Conservation (phyloP, 2,888 invertebrate species). For the Taenaris catops region DNA sequence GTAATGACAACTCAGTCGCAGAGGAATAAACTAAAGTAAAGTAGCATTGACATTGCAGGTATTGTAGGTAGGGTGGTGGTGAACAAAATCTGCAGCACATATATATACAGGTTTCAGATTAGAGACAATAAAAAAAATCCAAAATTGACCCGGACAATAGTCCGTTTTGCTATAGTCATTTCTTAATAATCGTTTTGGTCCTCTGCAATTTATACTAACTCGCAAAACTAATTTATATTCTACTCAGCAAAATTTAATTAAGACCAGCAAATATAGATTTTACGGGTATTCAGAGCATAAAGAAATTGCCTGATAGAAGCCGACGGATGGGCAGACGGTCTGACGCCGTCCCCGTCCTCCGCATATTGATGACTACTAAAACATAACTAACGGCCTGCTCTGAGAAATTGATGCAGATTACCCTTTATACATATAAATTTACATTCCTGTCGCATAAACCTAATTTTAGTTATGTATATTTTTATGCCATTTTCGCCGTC, state of each 20-base stretch:
- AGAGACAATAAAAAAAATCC: not conserved
- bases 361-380: slow-evolving; percentile 53
- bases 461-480: not conserved
- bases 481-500: not conserved
- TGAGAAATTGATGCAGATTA: slow-evolving; percentile 34
- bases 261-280: slow-evolving; percentile 14
- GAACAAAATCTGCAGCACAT: no score
- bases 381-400: slow-evolving; percentile 34
- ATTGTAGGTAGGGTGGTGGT: no score
- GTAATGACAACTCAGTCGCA: no score
- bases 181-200: no score
- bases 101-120: no score
- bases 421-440: slow-evolving; percentile 32
- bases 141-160: not conserved
- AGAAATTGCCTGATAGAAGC: slow-evolving; percentile 33
- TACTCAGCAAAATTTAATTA: slow-evolving; percentile 13
- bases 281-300: slow-evolving; percentile 28
- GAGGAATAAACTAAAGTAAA: no score
- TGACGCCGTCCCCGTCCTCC: slow-evolving; percentile 44
- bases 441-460: slow-evolving; percentile 19
- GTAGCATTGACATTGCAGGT: no score
- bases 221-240: no score
- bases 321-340: slow-evolving; percentile 52
- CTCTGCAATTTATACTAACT: no score
- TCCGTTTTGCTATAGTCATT: no score